A percentile compares a stretch with the other conserved stretches of the same genome.
These are phyloP conservation scores for Tadarida brasiliensis DNA, from an alignment of 2,797 vertebrate species.

Conservation along the genomic window DNA sequence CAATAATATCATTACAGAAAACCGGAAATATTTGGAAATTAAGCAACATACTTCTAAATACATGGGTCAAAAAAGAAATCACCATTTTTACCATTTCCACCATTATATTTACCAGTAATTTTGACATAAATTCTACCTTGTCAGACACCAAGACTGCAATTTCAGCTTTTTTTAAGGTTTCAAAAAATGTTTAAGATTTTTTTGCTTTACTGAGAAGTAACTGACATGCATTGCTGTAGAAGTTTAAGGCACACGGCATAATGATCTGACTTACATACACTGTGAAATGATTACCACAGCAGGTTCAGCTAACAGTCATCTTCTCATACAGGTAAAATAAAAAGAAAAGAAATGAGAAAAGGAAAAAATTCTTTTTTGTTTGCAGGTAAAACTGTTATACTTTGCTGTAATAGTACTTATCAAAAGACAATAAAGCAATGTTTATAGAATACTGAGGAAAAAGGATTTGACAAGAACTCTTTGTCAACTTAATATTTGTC, in stretches of 20 bases:
- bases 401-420: neutral
- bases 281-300: neutral
- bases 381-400: neutral
- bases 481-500: neutral
- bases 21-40: neutral
- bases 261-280: neutral
- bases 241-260: neutral
- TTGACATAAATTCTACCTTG: neutral
- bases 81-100: neutral
- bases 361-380: neutral
- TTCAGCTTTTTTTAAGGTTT: neutral
- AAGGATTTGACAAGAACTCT: slow-evolving; percentile 22
- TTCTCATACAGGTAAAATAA: neutral
- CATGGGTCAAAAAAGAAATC: neutral
- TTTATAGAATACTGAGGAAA: neutral
- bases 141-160: neutral
- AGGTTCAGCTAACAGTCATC: neutral
- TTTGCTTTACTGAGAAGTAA: neutral
- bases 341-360: neutral
- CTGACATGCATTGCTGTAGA: neutral
- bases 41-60: slow-evolving; percentile 2
- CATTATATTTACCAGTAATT: neutral
- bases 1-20: neutral
- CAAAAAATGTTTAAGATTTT: neutral
- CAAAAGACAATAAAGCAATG: neutral